A percentile compares a stretch with the other conserved stretches of the same genome.
Conservation (phyloP, 2,888 invertebrate species). For the Euplagia quadripunctaria region DNA sequence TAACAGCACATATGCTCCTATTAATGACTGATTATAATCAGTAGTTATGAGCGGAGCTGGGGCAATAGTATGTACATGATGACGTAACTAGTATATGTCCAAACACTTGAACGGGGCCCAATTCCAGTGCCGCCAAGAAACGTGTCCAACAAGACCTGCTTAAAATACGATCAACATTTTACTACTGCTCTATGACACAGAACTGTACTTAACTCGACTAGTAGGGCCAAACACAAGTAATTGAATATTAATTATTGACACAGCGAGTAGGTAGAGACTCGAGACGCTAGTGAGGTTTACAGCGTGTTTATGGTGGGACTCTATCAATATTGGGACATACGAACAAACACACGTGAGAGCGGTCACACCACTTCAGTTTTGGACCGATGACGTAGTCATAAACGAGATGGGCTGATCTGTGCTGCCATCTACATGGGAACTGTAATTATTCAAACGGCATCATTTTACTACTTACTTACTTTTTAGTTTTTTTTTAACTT, state of each 20-base stretch:
- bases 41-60: neutral
- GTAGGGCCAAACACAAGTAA: constrained; percentile 35
- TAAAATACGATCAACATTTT: constrained; percentile 15
- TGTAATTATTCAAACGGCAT: neutral
- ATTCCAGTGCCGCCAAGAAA: constrained; percentile 5
- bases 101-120: constrained; percentile 15
- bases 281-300: constrained; percentile 37
- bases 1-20: neutral
- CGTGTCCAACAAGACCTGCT: constrained; percentile 11
- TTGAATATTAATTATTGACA: constrained; percentile 59
- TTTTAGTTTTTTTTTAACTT: no score
- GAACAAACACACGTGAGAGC: constrained; percentile 47
- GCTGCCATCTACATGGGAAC: neutral
- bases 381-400: constrained; percentile 15
- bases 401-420: neutral
- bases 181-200: constrained; percentile 15
- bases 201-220: constrained; percentile 23
- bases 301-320: constrained; percentile 49
- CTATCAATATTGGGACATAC: constrained; percentile 48
- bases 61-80: constrained; percentile 1
- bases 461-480: no score
- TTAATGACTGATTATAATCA: constrained; percentile 5
- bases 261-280: constrained; percentile 20
- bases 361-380: constrained; percentile 30
- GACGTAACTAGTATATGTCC: constrained; percentile 12